Base-by-base conservation (phyloP, 2,888 invertebrate genomes). In the Pterostichus madidus region DNA sequence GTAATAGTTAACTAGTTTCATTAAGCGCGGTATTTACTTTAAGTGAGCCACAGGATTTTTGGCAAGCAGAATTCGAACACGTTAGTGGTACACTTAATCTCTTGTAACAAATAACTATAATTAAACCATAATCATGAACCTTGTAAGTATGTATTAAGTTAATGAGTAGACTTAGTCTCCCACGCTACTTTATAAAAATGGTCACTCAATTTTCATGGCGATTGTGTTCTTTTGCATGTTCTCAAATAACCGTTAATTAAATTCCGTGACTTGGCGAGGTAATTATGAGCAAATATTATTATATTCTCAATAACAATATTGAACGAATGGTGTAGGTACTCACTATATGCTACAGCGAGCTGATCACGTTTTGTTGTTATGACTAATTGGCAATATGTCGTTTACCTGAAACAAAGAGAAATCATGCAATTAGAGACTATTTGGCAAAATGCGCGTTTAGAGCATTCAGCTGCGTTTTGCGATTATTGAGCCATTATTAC, bases 371-470 rank as follows among this genome's bases (percentile, higher is more conserved):
- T 46, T 75, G 75, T 61, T 75, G 59, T 59, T 46, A 17, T 15
- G 39, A 17, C 59, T 81, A 81, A 81, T 81, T 81, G 81, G 44
- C 46, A 75, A 49, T 52, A 17, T 59, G 32, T 59, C 75, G 73
- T 80, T 80, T 75, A 81, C 81, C 81, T 81, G 81, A 75, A 81
- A 81, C 81, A 75, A 81, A 81, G 81, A 75, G 81, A 61, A 24
- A 81, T 24, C 24, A 24, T 24, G 3, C 31, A 59, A 59, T 59
- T 59, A 59, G 59, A 59, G 7, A 39, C 39, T 3, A 39, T 39
- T 39, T 1, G 7, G 5, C 5, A 39, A 39, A 24, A 39, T 39
- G 8, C 39, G 6, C 39, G 39, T 39, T 39, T 6, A 6, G 7
- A 6, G 39, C 39, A 39, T 39, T 39, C 5, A 39, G 39, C 39